Percentiles rank a stretch among this genome's conserved stretches.
Evolutionary conservation across 1,140 invertebrate species (phyloP).

Genomic region (Lucilia cuprina): DNA sequence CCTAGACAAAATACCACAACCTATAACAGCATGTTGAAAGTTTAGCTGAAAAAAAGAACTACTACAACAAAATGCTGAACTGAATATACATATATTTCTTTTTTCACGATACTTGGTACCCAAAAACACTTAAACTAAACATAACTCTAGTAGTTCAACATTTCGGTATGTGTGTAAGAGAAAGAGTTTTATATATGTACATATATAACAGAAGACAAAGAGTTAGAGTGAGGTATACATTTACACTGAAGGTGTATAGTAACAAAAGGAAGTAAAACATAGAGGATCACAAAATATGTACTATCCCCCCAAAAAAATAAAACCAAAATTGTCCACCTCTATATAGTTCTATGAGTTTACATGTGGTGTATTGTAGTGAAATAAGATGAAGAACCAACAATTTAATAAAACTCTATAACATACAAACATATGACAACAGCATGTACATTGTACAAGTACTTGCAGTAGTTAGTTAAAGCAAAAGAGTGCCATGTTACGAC

Average conservation of each 20-base stretch:
- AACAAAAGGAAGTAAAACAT: not conserved
- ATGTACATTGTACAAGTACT: not conserved
- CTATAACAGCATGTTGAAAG: constrained; percentile 37
- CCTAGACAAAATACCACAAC: constrained; percentile 28
- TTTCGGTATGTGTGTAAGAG: not conserved
- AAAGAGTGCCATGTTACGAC: constrained; percentile 17
- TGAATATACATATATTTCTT: not conserved
- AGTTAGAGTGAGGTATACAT: not conserved
- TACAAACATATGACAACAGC: not conserved
- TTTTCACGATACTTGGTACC: not conserved
- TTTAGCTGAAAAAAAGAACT: not conserved
- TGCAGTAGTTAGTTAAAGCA: not conserved
- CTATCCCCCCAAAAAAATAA: not conserved
- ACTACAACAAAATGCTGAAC: not conserved
- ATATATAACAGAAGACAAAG: not conserved
- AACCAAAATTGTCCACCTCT: not conserved
- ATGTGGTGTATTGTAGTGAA: not conserved
- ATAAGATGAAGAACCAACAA: not conserved
- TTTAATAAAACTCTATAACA: not conserved
- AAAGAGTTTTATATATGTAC: not conserved
- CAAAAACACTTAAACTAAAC: constrained; percentile 23
- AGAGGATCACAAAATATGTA: not conserved
- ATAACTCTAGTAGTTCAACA: not conserved
- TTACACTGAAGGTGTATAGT: not conserved
- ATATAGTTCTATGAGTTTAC: not conserved